Percentiles rank a stretch among this genome's conserved stretches.
phyloP scores from a whole-genome alignment of 2,888 invertebrate species.

The Netelia inedita region DNA sequence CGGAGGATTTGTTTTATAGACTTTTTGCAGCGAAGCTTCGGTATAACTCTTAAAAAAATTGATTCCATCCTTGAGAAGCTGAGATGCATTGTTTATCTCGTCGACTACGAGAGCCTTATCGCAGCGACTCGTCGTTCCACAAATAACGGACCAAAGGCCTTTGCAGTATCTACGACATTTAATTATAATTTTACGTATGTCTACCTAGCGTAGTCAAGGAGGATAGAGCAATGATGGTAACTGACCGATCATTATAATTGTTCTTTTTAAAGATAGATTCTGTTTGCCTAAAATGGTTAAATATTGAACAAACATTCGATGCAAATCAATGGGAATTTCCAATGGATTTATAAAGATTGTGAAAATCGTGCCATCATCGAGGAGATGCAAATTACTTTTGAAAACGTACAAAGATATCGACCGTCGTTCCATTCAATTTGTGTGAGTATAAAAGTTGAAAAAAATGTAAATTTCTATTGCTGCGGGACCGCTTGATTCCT shows the following conservation, averaged over 20 bases:
- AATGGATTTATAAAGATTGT: too few species aligned
- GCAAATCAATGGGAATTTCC: too few species aligned
- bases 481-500: too few species aligned
- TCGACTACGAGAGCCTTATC: slow-evolving; percentile 82
- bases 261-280: background rate
- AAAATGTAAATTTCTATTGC: too few species aligned
- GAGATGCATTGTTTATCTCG: slow-evolving; percentile 81
- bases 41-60: slow-evolving; percentile 80
- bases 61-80: slow-evolving; percentile 80
- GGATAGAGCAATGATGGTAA: background rate
- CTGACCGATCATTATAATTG: background rate
- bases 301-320: too few species aligned
- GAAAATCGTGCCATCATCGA: too few species aligned
- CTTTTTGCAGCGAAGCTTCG: slow-evolving; percentile 79
- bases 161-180: slow-evolving; percentile 80
- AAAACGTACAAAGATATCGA: too few species aligned
- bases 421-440: too few species aligned
- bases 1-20: slow-evolving; percentile 80
- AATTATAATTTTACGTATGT: slow-evolving; percentile 5
- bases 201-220: background rate
- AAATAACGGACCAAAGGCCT: slow-evolving; percentile 83
- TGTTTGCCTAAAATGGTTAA: too few species aligned
- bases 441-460: too few species aligned
- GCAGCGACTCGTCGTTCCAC: slow-evolving; percentile 83
- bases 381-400: too few species aligned